These are phyloP conservation scores for Caenorhabditis sp. DNA, from an alignment of 2,888 invertebrate genomes.

Conservation along the genomic window DNA sequence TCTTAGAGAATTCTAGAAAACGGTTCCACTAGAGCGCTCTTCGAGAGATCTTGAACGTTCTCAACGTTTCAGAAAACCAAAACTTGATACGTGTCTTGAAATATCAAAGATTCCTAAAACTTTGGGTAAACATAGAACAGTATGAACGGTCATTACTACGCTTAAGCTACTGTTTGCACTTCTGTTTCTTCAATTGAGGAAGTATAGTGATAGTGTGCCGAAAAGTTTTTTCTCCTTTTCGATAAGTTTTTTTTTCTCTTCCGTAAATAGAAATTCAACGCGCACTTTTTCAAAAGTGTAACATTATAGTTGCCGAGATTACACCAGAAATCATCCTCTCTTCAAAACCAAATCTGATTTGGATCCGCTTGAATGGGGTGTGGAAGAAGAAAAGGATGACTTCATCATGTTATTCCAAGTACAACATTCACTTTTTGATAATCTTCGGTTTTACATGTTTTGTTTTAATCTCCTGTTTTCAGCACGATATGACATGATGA, in stretches of 20 bases:
- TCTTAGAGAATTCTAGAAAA: background rate
- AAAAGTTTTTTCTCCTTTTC: slow-evolving; percentile 6
- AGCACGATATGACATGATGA: slow-evolving; percentile 11
- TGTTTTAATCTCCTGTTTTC: slow-evolving; percentile 44
- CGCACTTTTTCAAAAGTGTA: slow-evolving; percentile 41
- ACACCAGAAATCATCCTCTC: slow-evolving; percentile 25
- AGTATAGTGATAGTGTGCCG: slow-evolving; percentile 29
- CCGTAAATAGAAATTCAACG: slow-evolving; percentile 10
- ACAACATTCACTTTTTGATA: slow-evolving; percentile 33
- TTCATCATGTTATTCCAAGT: slow-evolving; percentile 44
- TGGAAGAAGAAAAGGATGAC: slow-evolving; percentile 17
- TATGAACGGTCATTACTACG: slow-evolving; percentile 54
- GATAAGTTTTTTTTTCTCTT: background rate
- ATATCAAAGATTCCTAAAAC: slow-evolving; percentile 29
- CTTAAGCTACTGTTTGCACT: slow-evolving; percentile 22
- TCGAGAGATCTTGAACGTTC: slow-evolving; percentile 23
- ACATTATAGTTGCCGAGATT: slow-evolving; percentile 29
- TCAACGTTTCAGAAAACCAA: background rate
- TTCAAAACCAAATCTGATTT: slow-evolving; percentile 23
- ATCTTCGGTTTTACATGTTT: slow-evolving; percentile 40
- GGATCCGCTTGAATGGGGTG: slow-evolving; percentile 18
- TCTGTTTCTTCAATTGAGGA: slow-evolving; percentile 49
- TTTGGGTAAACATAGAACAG: slow-evolving; percentile 29
- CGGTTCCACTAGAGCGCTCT: background rate
- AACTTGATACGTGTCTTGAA: background rate